phyloP scores from a whole-genome alignment of 2,797 vertebrate genomes.

The Falco biarmicus region DNA sequence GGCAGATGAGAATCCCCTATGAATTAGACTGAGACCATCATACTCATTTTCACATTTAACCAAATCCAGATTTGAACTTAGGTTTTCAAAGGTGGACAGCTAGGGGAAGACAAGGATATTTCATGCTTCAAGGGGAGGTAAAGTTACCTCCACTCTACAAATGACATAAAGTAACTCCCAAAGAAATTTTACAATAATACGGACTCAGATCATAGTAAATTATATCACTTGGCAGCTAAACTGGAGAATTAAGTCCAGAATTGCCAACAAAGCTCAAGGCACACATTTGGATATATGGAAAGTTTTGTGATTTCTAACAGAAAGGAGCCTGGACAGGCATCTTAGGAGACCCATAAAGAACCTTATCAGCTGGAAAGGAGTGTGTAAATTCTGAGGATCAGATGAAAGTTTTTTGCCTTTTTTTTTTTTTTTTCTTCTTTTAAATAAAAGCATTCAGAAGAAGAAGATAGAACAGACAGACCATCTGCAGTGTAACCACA shows the following conservation, averaged over 20 bases:
- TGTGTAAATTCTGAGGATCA: conserved; percentile 48
- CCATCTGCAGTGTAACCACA: conserved; percentile 75
- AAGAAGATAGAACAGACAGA: conserved; percentile 66
- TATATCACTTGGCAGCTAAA: conserved; percentile 56
- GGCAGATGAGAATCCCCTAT: conserved; percentile 30
- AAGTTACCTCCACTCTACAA: conserved; percentile 54
- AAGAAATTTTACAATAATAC: conserved; percentile 45
- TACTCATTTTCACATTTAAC: conserved; percentile 59
- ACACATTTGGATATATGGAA: conserved; percentile 51
- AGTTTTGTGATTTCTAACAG: conserved; percentile 33
- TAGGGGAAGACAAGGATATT: conserved; percentile 57
- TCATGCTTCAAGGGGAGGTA: conserved; percentile 49
- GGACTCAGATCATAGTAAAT: conserved; percentile 42
- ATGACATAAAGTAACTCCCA: conserved; percentile 13
- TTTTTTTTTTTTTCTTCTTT: neutral
- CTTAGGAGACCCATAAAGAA: conserved; percentile 65
- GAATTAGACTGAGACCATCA: conserved; percentile 34
- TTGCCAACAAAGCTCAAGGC: conserved; percentile 61
- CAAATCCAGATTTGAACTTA: conserved; percentile 63
- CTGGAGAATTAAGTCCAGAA: conserved; percentile 42
- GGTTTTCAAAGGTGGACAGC: conserved; percentile 34
- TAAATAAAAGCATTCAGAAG: conserved; percentile 57
- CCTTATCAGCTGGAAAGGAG: conserved; percentile 60
- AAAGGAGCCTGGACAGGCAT: conserved; percentile 37
- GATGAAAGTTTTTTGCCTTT: neutral